Base-by-base conservation (phyloP, 2,888 invertebrate species). In the Drosophila parthenogenetica region DNA sequence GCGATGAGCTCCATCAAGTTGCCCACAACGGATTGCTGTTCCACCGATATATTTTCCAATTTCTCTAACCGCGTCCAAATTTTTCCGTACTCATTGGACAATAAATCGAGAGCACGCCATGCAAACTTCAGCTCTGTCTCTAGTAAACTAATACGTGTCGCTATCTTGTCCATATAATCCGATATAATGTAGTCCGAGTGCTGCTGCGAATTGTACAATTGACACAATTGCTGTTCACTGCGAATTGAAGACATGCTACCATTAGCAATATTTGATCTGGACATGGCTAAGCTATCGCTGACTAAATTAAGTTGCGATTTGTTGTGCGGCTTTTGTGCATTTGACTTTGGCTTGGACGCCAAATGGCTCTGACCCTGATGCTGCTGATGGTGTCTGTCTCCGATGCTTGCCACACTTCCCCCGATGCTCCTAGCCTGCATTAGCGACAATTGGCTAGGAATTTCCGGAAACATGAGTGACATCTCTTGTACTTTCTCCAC, bases 21-120 rank as follows among this genome's bases (percentile, higher is more conserved):
- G 55, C 96, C 95, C 85, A 98, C 97, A 45, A 98, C 97, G 81
- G 96, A 96, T 91, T 98, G 98, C 91, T 98, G 98, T 90, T 98
- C 97, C 91, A 96, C 95, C 3, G 98, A 94, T 69, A 98, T 94
- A 19, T 96, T 95, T 91, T 98, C 98, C 29, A 98, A 93, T 91
- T 97, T 96, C 90, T 98, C 98, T 68, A 98, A 93, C 46, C 97
- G 94, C 89, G 97, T 96, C 97, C 98, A 98, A 96, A 98, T 98
- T 91, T 97, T 96, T 57, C 97, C 96, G 89, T 98, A 98, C 91
- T 98, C 98, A 89, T 97, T 97, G 40, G 97, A 97, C 35, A 98
- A 94, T 57, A 98, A 93, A 90, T 98, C 98, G 61, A 98, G 93
- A 2, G 98, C 97, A 75, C 97, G 94, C 98, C 98, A 98, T 16